A percentile compares a stretch with the other conserved stretches of the same genome.
Evolutionary conservation across 1,140 invertebrate species (phyloP).

Genomic region (Galleria mellonella): DNA sequence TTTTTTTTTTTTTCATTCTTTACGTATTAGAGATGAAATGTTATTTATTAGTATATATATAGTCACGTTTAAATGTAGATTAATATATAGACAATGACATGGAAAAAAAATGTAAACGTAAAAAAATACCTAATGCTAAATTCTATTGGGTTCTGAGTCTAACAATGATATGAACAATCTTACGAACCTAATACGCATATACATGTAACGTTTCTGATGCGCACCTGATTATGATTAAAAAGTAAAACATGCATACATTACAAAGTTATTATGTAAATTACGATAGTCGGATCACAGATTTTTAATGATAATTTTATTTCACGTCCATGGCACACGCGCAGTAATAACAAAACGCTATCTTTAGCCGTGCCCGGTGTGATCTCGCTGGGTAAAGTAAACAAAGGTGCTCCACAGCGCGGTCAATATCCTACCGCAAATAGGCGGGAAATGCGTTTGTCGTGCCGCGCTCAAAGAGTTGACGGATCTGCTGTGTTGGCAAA

Average conservation of each 20-base stretch:
- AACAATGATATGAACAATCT: too few relatives aligned
- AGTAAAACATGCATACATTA: not conserved
- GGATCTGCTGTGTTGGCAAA: not conserved
- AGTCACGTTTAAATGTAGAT: too few relatives aligned
- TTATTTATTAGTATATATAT: too few relatives aligned
- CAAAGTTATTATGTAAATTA: not conserved
- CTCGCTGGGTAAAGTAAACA: conserved; percentile 5
- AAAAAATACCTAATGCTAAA: too few relatives aligned
- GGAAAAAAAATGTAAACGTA: too few relatives aligned
- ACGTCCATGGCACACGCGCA: conserved; percentile 1
- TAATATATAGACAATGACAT: too few relatives aligned
- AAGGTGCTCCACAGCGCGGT: conserved; percentile 6
- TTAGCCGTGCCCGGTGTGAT: conserved; percentile 2
- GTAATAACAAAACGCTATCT: conserved; percentile 5
- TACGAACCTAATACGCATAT: too few relatives aligned
- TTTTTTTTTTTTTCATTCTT: not conserved
- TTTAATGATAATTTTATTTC: conserved; percentile 7
- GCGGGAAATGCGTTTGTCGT: conserved; percentile 2
- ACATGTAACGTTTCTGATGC: too few relatives aligned
- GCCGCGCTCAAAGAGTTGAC: conserved; percentile 3
- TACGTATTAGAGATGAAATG: too few relatives aligned
- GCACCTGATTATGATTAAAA: not conserved
- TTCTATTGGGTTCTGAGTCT: too few relatives aligned
- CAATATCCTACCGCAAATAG: conserved; percentile 12
- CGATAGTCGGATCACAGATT: not conserved